Evolutionary conservation across 2,797 vertebrate species (phyloP), one percentile per base, ranked within the genome.

Genomic region (Danionella dracula): DNA sequence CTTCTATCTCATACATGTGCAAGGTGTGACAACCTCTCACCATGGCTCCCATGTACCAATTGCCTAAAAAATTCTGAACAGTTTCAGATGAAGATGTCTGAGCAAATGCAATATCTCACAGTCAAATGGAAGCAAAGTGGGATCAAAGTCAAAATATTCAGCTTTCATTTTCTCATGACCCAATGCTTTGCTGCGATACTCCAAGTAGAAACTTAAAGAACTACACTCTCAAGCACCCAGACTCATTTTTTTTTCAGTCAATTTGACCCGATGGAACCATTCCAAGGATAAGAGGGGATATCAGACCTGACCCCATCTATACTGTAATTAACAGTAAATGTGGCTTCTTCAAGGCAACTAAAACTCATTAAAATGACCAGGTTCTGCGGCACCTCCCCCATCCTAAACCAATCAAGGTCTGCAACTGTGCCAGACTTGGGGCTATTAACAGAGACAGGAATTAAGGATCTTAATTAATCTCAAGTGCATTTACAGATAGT

Each of bases 401-500:
- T 83, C 81, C 80, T 81, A 76, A 78, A 59, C 87, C 87, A 89
- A 91, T 90, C 86, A 86, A 76, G 78, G 79, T 70, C 77, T 75
- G 78, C 79, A 77, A 85, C 81, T 81, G 82, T 75, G 78, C 76
- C 79, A 79, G 79, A 83, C 85, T 79, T 77, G 76, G 82, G 86
- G 86, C 84, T 84, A 87, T 89, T 88, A 89, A 81, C 82, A 79
- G 83, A 80, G 77, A 75, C 74, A 83, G 85, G 84, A 90, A 90
- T 91, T 90, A 90, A 88, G 85, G 86, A 82, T 79, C 82, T 84
- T 86, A 88, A 83, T 84, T 84, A 88, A 85, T 86, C 87, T 88
- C 73, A 68, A 89, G 88, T 87, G 86, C 86, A 88, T 84, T 78
- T 88, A 84, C 81, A 87, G 86, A 88, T 84, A 85, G 84, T 82